A percentile compares a stretch with the other conserved stretches of the same genome.
Evolutionary conservation across 2,113 vertebrate genomes (phyloP).

Genomic region (Crotophaga sulcirostris): DNA sequence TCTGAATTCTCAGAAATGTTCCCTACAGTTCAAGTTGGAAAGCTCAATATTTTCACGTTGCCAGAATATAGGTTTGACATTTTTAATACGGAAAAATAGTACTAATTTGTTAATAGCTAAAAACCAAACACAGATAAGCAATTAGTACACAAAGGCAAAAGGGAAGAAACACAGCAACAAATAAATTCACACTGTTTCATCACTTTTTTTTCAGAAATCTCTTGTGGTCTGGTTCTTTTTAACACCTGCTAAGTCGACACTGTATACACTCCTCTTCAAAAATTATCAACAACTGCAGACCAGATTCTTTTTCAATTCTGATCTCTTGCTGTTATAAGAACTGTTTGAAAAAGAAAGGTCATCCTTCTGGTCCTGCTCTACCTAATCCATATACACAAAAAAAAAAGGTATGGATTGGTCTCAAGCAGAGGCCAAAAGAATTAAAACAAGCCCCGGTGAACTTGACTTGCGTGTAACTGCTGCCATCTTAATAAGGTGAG

Average conservation of each 20-base stretch:
- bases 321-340: not conserved
- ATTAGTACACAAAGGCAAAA: not conserved
- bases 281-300: not conserved
- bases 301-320: not conserved
- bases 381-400: constrained; percentile 24
- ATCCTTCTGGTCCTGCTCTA: constrained; percentile 12
- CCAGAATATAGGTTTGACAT: not conserved
- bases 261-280: not conserved
- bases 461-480: constrained; percentile 76
- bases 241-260: not conserved
- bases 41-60: not conserved
- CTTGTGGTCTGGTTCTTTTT: not conserved
- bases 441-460: constrained; percentile 65
- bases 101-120: not conserved
- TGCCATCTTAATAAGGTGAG: constrained; percentile 84
- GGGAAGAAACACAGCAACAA: not conserved
- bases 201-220: not conserved
- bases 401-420: constrained; percentile 6
- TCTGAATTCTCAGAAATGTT: not conserved
- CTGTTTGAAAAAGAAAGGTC: not conserved
- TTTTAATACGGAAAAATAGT: not conserved
- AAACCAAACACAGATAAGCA: not conserved
- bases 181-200: not conserved
- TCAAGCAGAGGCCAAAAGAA: constrained; percentile 51
- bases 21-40: not conserved